Evolutionary conservation across 2,888 invertebrate species (phyloP).

Genomic region (Anticlea derivata): DNA sequence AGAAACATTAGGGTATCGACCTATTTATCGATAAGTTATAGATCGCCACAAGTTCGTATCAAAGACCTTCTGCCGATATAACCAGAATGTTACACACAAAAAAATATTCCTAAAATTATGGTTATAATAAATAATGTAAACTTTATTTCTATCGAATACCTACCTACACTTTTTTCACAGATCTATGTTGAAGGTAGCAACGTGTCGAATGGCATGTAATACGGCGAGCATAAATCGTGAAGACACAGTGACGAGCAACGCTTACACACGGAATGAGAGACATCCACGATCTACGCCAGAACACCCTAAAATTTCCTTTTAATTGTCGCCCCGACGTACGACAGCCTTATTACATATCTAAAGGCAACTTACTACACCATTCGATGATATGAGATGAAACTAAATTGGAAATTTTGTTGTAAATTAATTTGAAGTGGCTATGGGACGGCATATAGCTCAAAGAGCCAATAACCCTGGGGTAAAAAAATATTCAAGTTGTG

Average conservation of each 20-base stretch:
- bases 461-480: too few relatives aligned
- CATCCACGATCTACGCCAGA: constrained; percentile 55
- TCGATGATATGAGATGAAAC: background rate
- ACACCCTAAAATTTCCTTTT: constrained; percentile 68
- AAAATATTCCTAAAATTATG: too few relatives aligned
- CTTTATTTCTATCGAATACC: too few relatives aligned
- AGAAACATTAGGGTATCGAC: too few relatives aligned
- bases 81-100: too few relatives aligned
- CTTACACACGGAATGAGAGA: constrained; percentile 74
- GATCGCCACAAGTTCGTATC: too few relatives aligned
- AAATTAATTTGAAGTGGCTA: too few relatives aligned
- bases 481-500: too few relatives aligned
- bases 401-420: constrained; percentile 6
- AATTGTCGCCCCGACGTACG: constrained; percentile 66
- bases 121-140: too few relatives aligned
- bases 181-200: constrained; percentile 54
- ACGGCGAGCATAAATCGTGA: constrained; percentile 77
- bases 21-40: too few relatives aligned
- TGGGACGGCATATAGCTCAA: too few relatives aligned
- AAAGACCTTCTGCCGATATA: too few relatives aligned
- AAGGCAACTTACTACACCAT: constrained; percentile 2
- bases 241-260: constrained; percentile 74
- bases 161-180: constrained; percentile 42
- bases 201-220: constrained; percentile 82
- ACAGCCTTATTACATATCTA: constrained; percentile 38